Percentiles rank a stretch among this genome's conserved stretches.
These are phyloP conservation scores for Argyresthia albistria DNA, from an alignment of 2,888 invertebrate genomes.

Conservation along the genomic window DNA sequence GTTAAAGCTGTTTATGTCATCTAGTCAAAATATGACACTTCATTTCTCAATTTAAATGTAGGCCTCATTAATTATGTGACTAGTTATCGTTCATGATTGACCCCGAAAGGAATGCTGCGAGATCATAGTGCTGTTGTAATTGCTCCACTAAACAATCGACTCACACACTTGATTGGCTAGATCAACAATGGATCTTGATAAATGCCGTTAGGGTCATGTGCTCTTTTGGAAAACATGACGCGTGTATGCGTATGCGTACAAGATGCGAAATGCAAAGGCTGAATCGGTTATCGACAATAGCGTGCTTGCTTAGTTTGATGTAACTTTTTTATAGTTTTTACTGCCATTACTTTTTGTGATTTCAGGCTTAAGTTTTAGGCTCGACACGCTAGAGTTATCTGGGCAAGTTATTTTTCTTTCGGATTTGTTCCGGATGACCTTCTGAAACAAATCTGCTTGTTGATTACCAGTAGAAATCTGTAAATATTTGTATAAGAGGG, in stretches of 20 bases:
- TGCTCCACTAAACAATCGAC: slow-evolving; percentile 41
- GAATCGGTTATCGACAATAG: slow-evolving; percentile 10
- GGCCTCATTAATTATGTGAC: neutral
- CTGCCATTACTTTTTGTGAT: too few relatives aligned
- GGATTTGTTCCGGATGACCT: too few relatives aligned
- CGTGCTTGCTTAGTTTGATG: too few relatives aligned
- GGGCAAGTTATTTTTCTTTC: too few relatives aligned
- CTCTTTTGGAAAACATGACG: slow-evolving; percentile 21
- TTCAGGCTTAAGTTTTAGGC: too few relatives aligned
- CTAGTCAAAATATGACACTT: too few relatives aligned
- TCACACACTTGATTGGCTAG: slow-evolving; percentile 33
- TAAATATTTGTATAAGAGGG: too few relatives aligned
- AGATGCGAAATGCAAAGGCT: slow-evolving; percentile 4
- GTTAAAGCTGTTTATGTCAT: too few relatives aligned
- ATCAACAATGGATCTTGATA: slow-evolving; percentile 17
- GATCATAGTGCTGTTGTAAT: slow-evolving; percentile 19
- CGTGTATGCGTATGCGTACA: neutral
- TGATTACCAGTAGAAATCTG: too few relatives aligned
- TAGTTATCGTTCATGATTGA: slow-evolving; percentile 13
- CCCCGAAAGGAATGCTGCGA: slow-evolving; percentile 6
- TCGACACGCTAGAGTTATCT: too few relatives aligned
- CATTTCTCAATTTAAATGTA: neutral
- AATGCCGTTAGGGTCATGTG: slow-evolving; percentile 47
- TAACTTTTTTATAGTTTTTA: too few relatives aligned
- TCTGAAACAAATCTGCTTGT: too few relatives aligned